Evolutionary conservation across 1,140 invertebrate genomes (phyloP).

Genomic region (Aphelinus atriplicis): DNA sequence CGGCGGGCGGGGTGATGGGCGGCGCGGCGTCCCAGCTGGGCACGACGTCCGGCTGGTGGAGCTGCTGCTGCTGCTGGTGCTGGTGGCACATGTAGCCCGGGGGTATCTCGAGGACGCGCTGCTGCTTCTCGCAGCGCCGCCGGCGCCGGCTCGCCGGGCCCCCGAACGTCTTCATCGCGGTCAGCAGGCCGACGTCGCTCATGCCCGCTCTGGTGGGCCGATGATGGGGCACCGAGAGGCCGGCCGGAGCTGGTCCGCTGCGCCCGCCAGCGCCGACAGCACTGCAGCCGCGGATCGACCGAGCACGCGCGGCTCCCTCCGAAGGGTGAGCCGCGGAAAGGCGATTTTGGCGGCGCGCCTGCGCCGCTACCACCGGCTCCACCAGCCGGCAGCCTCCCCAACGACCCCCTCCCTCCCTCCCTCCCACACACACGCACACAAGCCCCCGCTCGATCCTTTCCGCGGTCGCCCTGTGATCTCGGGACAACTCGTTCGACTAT

Average conservation of each 20-base stretch:
- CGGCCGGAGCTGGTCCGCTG: too few relatives aligned
- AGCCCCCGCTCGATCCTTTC: too few relatives aligned
- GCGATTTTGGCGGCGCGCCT: too few relatives aligned
- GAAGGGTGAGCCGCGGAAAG: too few relatives aligned
- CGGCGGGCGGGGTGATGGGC: conserved; percentile 75
- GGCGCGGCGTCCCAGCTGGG: conserved; percentile 69
- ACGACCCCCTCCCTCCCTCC: too few relatives aligned
- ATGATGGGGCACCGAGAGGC: too few relatives aligned
- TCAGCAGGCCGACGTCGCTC: conserved; percentile 72
- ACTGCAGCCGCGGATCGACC: not conserved
- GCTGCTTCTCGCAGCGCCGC: conserved; percentile 71
- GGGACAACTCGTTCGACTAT: too few relatives aligned
- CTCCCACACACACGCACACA: too few relatives aligned
- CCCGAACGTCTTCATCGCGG: conserved; percentile 72
- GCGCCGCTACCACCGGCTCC: too few relatives aligned
- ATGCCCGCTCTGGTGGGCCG: conserved; percentile 48
- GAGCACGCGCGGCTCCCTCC: too few relatives aligned
- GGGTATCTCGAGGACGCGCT: conserved; percentile 66
- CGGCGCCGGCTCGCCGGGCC: conserved; percentile 69
- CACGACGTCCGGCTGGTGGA: conserved; percentile 68
- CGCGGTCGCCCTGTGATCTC: too few relatives aligned
- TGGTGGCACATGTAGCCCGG: conserved; percentile 59
- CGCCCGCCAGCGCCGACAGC: conserved; percentile 22
- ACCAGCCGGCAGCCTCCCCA: too few relatives aligned
- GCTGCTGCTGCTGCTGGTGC: conserved; percentile 53